A percentile compares a stretch with the other conserved stretches of the same genome.
Evolutionary conservation across 2,113 vertebrate species (phyloP).

Genomic region (Lasiurus cinereus): DNA sequence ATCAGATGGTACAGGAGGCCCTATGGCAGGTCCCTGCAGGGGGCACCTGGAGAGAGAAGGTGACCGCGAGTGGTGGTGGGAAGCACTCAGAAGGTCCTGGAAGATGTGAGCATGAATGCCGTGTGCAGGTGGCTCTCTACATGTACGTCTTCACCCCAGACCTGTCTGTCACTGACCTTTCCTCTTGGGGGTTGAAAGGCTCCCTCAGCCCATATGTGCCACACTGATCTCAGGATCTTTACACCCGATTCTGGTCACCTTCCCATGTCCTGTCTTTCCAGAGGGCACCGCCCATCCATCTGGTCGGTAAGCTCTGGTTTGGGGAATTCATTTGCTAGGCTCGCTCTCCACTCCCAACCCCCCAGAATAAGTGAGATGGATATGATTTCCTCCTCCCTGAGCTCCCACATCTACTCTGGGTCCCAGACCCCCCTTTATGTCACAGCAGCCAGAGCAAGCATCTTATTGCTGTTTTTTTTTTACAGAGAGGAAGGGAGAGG

Average conservation of each 20-base stretch:
- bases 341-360: conserved; percentile 1
- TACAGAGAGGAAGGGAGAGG: no score
- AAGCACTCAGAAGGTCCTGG: background rate
- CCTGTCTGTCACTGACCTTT: background rate
- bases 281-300: background rate
- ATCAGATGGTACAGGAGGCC: background rate
- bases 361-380: background rate
- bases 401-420: background rate
- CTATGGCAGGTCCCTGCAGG: background rate
- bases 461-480: no score
- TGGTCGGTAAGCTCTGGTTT: conserved; percentile 29
- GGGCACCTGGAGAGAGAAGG: background rate
- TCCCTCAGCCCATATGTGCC: background rate
- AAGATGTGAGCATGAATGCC: no score
- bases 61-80: background rate
- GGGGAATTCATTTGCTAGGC: conserved; percentile 49
- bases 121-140: background rate
- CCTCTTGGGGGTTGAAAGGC: background rate
- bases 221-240: conserved; percentile 17
- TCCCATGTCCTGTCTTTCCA: background rate
- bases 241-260: conserved; percentile 7
- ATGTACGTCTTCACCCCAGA: background rate
- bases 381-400: background rate
- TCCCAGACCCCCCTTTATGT: background rate
- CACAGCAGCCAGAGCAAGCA: background rate